Evolutionary conservation across 2,888 invertebrate species (phyloP), one percentile per base, ranked within the genome.

Genomic region (Apodemia hepburni): DNA sequence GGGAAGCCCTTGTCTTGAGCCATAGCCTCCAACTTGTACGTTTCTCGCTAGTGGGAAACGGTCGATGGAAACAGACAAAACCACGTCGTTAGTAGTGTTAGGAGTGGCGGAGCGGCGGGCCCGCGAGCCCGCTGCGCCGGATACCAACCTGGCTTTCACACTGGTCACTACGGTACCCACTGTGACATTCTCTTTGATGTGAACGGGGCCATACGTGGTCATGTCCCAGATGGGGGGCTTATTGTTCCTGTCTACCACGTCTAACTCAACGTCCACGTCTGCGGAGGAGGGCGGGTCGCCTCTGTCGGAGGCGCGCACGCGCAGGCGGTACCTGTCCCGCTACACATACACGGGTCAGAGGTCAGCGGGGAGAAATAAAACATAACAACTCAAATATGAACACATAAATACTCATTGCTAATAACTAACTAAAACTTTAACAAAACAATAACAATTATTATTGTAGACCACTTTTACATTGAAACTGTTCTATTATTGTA

Each of bases 111-210:
- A 73, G 86, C 84, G 85, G 85, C 90, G 83, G 87, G 87, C 86
- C 90, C 84, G 75, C 68, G 71, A 82, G 85, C 88, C 87, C 88
- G 87, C 90, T 84, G 85, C 86, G 84, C 87, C 87, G 84, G 89
- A 96, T 96, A 96, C 96, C 96, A 96, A 96, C 98, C 98, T 97
- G 94, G 98, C 98, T 96, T 98, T 98, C 93, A 98, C 96, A 94
- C 97, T 96, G 94, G 97, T 97, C 95, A 98, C 97, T 95, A 97
- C 96, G 93, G 97, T 97, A 95, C 98, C 98, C 95, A 98, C 97
- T 95, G 97, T 97, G 95, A 98, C 97, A 96, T 98, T 98, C 96
- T 98, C 98, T 95, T 96, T 96, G 95, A 98, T 97, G 96, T 96
- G 96, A 94, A 97, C 97, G 94, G 98, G 98, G 94, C 98, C 97